These are phyloP conservation scores for Mythimna vitellina DNA, from an alignment of 2,888 invertebrate species.

Conservation along the genomic window DNA sequence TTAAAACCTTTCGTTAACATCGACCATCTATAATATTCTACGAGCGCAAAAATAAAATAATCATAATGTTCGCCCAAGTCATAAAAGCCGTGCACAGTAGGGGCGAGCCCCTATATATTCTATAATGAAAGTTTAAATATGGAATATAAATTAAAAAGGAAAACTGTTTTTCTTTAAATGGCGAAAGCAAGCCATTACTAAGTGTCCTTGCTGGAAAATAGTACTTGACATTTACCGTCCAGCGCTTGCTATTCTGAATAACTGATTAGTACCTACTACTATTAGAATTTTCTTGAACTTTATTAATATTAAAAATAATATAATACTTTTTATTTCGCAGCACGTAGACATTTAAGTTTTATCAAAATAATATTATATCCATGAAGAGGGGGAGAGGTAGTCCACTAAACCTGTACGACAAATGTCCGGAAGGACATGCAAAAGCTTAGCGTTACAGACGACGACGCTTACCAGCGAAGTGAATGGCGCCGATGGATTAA, in stretches of 20 bases:
- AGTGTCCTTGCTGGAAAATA: neutral
- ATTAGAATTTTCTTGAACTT: neutral
- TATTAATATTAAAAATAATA: neutral
- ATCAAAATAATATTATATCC: too few species aligned
- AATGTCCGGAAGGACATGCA: too few species aligned
- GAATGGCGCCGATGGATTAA: too few species aligned
- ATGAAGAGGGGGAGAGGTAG: too few species aligned
- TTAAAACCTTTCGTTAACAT: too few species aligned
- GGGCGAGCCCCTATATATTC: neutral
- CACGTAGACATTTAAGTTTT: too few species aligned
- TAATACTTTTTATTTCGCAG: too few species aligned
- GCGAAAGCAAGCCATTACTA: neutral
- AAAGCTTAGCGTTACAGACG: too few species aligned
- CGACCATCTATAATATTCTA: too few species aligned
- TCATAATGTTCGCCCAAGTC: neutral
- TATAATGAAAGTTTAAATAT: neutral
- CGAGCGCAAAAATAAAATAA: too few species aligned
- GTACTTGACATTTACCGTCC: neutral
- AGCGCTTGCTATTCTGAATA: neutral
- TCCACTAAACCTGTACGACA: too few species aligned
- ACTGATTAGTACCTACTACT: neutral
- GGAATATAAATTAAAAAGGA: neutral
- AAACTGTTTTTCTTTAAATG: neutral
- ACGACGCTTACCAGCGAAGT: too few species aligned
- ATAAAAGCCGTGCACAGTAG: neutral